Evolutionary conservation across 2,113 vertebrate species (phyloP).

Genomic region (Casuarius casuarius): DNA sequence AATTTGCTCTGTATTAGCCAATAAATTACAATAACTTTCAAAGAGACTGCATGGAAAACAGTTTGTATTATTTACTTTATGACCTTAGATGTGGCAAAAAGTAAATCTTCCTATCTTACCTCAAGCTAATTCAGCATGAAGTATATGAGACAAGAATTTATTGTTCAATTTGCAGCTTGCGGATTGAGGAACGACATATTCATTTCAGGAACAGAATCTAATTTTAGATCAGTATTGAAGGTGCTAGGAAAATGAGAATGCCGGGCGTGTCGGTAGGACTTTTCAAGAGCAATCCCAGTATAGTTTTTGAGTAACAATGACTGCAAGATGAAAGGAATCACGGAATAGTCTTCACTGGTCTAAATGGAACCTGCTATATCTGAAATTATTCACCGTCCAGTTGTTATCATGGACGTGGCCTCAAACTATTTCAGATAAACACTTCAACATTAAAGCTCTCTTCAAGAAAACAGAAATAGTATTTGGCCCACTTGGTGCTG

Average conservation of each 20-base stretch:
- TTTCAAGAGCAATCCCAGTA: conserved; percentile 2
- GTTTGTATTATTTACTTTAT: conserved; percentile 15
- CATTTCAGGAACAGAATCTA: conserved; percentile 48
- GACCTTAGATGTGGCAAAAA: neutral
- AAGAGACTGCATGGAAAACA: neutral
- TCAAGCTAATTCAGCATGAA: conserved; percentile 4
- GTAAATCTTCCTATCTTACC: neutral
- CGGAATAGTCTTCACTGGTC: neutral
- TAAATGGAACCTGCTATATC: neutral
- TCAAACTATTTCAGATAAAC: neutral
- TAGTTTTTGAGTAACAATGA: neutral
- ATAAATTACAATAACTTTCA: neutral
- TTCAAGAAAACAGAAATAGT: conserved; percentile 1
- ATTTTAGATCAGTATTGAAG: conserved; percentile 32
- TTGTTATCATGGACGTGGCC: neutral
- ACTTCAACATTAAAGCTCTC: neutral
- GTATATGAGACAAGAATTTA: conserved; percentile 1
- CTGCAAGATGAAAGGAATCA: neutral
- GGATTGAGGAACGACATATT: conserved; percentile 26
- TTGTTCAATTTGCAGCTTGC: conserved; percentile 21
- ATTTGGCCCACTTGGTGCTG: neutral
- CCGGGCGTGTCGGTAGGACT: neutral
- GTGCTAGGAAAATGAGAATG: neutral
- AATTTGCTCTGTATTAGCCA: neutral
- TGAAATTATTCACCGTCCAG: neutral